Evolutionary conservation across 2,888 invertebrate species (phyloP), one percentile per base, ranked within the genome.

Genomic region (Drosophila prolongata): DNA sequence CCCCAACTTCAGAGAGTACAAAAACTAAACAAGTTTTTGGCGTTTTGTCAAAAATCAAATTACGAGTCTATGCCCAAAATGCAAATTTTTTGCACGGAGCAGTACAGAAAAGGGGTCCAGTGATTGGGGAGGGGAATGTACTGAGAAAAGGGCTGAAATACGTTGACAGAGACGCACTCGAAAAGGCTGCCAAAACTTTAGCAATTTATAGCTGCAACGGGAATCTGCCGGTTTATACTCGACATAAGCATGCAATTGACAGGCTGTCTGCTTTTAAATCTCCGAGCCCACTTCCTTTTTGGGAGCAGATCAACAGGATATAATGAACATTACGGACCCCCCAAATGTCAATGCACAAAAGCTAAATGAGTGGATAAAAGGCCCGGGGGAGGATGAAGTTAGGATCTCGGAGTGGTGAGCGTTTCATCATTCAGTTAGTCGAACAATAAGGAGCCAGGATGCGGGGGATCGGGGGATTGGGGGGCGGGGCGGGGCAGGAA

Each of bases 261-360:
- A 71, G 58, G 52, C 62, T 55, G 56, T 69, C 70, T 68, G 44
- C 68, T 50, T 42, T 52, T 64, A 64, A 64, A 66, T 38, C 24
- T 47, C 49, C 49, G 37, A 56, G 35, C 27, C 64, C 40, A 52
- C 75, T 67, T 65, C 67, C 80, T 69, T 70, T 87, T 86, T 79
- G 27, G 62, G 49, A 75, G 76, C 82, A 86, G 87, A 83, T 83
- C 89, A 83, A 88, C 89, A 89, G 83, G 80, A 83, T 88, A 87
- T 83, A 83, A 88, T 83, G 89, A 88, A 80, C 82, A 86, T 86
- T 88, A 86, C 77, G 87, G 61, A 64, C 79, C 65, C 14, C 34
- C 40, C 34, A 52, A 59, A 75, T 80, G 80, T 84, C 59, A 71
- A 61, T 44, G 56, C 76, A 68, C 65, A 75, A 82, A 77, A 85